Percentiles rank a stretch among this genome's conserved stretches.
phyloP scores from a whole-genome alignment of 2,113 vertebrate species.

The Hippopotamus amphibius region DNA sequence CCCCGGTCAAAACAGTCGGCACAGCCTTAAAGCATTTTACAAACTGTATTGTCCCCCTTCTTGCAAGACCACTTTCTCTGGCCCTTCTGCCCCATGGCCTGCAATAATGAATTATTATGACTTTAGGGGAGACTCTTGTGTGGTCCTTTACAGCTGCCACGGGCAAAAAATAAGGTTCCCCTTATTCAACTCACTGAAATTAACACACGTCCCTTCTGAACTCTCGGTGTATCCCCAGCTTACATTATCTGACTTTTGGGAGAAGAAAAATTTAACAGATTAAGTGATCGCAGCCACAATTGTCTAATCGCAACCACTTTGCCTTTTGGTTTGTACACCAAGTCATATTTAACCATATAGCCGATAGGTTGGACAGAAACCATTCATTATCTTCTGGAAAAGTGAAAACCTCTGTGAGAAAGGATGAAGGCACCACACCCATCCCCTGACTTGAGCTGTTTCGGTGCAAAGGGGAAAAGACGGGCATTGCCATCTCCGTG shows the following conservation, averaged over 20 bases:
- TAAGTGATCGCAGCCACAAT: constrained; percentile 9
- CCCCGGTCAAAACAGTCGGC: neutral
- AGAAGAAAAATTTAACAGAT: constrained; percentile 49
- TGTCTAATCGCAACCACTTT: constrained; percentile 49
- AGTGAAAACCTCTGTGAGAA: neutral
- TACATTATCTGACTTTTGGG: neutral
- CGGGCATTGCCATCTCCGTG: neutral
- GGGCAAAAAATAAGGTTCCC: neutral
- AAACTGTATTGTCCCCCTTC: neutral
- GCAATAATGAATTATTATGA: neutral
- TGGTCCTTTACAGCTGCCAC: neutral
- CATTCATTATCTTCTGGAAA: neutral
- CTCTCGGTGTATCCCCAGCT: neutral
- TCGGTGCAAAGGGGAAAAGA: neutral
- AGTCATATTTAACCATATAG: constrained; percentile 47
- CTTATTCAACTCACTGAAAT: neutral
- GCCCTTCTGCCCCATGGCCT: neutral
- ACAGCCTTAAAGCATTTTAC: neutral
- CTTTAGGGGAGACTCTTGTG: neutral
- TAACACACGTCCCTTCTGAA: neutral
- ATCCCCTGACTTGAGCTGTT: neutral
- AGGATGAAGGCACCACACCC: neutral
- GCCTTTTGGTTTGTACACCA: constrained; percentile 54
- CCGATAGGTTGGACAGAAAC: neutral
- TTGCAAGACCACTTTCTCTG: neutral